Percentiles rank a stretch among this genome's conserved stretches.
Evolutionary conservation across 2,113 vertebrate species (phyloP).

Genomic region (Bufo bufo): DNA sequence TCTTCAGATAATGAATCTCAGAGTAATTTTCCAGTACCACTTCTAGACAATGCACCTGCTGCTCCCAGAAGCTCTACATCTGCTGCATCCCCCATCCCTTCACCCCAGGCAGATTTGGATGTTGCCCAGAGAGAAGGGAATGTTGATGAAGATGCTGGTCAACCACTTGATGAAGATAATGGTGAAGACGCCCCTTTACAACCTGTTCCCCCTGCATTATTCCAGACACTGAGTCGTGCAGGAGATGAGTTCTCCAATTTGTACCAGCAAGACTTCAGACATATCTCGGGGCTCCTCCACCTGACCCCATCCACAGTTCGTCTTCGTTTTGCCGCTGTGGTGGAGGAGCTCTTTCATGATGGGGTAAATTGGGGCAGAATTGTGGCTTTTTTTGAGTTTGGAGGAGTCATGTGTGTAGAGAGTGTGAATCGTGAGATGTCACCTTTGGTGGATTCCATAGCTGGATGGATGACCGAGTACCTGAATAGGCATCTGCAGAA

Average conservation of each 20-base stretch:
- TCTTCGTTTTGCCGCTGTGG: slow-evolving; percentile 87
- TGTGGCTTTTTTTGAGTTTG: slow-evolving; percentile 98
- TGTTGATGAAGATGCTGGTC: background rate
- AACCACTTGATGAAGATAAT: slow-evolving; percentile 30
- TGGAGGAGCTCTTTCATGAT: slow-evolving; percentile 96
- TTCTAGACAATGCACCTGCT: slow-evolving; percentile 46
- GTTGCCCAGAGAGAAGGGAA: slow-evolving; percentile 22
- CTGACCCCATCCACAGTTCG: slow-evolving; percentile 86
- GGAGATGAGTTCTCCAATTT: slow-evolving; percentile 90
- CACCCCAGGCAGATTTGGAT: slow-evolving; percentile 36
- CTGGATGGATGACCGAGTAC: slow-evolving; percentile 96
- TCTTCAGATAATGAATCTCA: slow-evolving; percentile 64
- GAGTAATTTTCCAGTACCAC: slow-evolving; percentile 29
- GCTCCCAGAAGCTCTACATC: slow-evolving; percentile 29
- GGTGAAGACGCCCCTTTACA: slow-evolving; percentile 42
- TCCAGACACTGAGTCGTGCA: slow-evolving; percentile 86
- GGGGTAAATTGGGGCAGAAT: slow-evolving; percentile 98
- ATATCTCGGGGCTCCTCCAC: slow-evolving; percentile 92
- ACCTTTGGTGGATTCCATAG: slow-evolving; percentile 88
- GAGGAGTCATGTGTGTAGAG: slow-evolving; percentile 92
- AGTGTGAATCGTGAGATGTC: slow-evolving; percentile 90
- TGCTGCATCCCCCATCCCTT: slow-evolving; percentile 48
- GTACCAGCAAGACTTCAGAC: slow-evolving; percentile 90
- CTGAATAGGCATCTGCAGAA: slow-evolving; percentile 89
- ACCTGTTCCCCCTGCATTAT: slow-evolving; percentile 76